These are phyloP conservation scores for Torymus texanus DNA, from an alignment of 2,888 invertebrate species.

Conservation along the genomic window DNA sequence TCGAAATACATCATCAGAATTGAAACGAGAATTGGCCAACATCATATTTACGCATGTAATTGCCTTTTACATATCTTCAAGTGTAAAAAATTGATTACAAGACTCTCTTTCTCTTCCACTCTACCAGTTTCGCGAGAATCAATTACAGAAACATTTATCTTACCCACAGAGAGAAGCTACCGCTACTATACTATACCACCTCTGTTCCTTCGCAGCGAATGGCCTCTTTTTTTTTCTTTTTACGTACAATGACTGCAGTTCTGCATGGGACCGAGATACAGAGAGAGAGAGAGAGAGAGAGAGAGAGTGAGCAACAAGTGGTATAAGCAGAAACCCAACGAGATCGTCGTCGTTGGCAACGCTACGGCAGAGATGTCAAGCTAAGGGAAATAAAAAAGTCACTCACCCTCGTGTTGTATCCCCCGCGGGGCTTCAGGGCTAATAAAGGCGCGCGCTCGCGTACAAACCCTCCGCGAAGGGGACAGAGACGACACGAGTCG, in stretches of 20 bases:
- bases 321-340: constrained; percentile 55
- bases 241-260: constrained; percentile 4
- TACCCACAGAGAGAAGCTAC: neutral
- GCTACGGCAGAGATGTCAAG: constrained; percentile 68
- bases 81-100: constrained; percentile 48
- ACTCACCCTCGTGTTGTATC: constrained; percentile 62
- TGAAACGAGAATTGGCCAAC: too few relatives aligned
- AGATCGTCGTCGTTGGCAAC: constrained; percentile 36
- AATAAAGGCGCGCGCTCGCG: constrained; percentile 61
- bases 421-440: constrained; percentile 61
- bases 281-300: constrained; percentile 53
- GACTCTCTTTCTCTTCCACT: neutral
- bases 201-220: neutral
- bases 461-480: neutral
- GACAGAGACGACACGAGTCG: neutral
- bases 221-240: neutral
- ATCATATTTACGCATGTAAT: constrained; percentile 24
- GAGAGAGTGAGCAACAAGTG: constrained; percentile 67
- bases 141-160: constrained; percentile 56
- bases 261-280: constrained; percentile 47
- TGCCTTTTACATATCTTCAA: neutral
- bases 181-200: constrained; percentile 23
- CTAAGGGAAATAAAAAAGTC: constrained; percentile 74
- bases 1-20: too few relatives aligned
- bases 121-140: constrained; percentile 34